phyloP scores from a whole-genome alignment of 2,113 vertebrate genomes.

The Tragulus kanchil region DNA sequence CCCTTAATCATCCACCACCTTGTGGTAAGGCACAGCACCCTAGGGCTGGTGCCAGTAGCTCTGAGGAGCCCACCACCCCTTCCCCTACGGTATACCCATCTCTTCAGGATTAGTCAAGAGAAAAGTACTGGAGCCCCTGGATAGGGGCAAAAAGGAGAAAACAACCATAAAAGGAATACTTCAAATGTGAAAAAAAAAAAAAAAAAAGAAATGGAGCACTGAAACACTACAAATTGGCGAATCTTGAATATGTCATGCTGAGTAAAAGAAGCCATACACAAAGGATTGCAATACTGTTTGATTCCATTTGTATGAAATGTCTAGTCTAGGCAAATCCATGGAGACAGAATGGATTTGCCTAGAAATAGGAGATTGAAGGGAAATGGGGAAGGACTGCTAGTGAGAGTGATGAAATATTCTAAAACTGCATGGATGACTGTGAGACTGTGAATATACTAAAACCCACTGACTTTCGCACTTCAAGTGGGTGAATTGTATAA shows the following conservation, averaged over 20 bases:
- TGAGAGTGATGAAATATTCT: neutral
- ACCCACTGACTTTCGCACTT: neutral
- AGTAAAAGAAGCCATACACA: neutral
- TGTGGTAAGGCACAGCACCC: no score
- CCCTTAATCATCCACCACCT: no score
- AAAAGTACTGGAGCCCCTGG: no score
- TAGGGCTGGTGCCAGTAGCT: no score
- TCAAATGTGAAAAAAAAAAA: no score
- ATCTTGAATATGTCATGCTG: neutral
- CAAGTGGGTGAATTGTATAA: neutral
- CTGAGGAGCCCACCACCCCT: no score
- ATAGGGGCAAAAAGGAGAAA: no score
- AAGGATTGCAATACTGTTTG: neutral
- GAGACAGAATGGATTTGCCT: neutral
- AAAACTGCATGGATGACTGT: neutral
- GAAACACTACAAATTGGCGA: neutral
- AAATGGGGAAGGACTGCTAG: neutral
- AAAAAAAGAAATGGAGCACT: neutral
- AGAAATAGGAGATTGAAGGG: neutral
- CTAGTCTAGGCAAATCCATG: neutral
- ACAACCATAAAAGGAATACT: no score
- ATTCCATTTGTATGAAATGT: neutral
- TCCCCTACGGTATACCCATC: no score
- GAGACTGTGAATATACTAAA: slow-evolving; percentile 7
- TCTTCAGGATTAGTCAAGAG: no score